phyloP scores from a whole-genome alignment of 1,140 invertebrate species.

The Dendrolimus kikuchii region DNA sequence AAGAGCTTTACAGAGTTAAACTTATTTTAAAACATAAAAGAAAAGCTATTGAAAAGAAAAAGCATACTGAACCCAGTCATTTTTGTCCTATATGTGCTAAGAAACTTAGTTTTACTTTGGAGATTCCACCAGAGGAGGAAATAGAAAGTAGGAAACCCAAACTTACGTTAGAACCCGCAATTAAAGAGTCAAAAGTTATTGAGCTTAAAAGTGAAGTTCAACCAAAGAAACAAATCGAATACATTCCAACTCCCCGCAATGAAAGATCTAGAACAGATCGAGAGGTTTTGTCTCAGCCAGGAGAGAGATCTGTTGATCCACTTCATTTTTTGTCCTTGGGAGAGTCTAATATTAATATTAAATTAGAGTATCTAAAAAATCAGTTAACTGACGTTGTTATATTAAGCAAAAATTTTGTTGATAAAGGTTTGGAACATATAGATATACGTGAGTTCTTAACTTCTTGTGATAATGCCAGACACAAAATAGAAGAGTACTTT shows the following conservation, averaged over 20 bases:
- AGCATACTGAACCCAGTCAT: neutral
- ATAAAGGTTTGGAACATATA: constrained; percentile 10
- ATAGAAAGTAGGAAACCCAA: neutral
- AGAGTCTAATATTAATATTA: neutral
- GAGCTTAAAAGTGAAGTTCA: neutral
- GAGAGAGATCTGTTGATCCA: neutral
- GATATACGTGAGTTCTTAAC: constrained; percentile 20
- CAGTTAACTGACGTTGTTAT: constrained; percentile 13
- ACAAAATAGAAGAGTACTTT: constrained; percentile 15
- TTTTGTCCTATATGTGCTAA: neutral
- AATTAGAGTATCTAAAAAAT: neutral
- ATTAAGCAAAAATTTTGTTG: constrained; percentile 18
- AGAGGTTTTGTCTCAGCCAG: too few relatives aligned
- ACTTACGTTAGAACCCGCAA: neutral
- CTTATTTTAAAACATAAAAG: constrained; percentile 25
- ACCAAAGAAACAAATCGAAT: neutral
- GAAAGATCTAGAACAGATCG: neutral
- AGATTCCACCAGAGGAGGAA: neutral
- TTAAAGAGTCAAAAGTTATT: neutral
- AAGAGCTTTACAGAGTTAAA: constrained; percentile 33
- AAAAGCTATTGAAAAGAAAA: constrained; percentile 14
- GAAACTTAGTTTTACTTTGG: neutral
- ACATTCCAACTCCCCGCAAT: neutral
- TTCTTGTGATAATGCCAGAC: constrained; percentile 20
- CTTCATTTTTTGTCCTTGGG: neutral